Conservation (phyloP, 2,113 vertebrate species). For the Orthonyx spaldingii region DNA sequence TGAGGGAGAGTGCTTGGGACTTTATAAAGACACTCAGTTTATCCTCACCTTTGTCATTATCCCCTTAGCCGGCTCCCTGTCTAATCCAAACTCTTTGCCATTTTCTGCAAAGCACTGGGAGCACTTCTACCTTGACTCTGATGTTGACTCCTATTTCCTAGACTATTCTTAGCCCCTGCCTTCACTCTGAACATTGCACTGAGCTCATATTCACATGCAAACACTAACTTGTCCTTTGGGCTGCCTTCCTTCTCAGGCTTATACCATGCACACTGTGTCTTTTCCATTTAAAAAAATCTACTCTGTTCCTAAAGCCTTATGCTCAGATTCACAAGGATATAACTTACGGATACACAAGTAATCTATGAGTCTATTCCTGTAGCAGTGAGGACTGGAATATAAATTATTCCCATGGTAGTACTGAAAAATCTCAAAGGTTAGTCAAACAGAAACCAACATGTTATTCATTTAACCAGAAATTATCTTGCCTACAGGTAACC, state of each 20-base stretch:
- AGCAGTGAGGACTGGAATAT: background rate
- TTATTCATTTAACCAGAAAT: background rate
- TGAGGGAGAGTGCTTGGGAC: background rate
- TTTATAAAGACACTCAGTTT: background rate
- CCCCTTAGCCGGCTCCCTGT: background rate
- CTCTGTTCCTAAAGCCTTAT: background rate
- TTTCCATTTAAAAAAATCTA: background rate
- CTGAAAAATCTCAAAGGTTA: slow-evolving; percentile 21
- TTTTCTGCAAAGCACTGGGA: background rate
- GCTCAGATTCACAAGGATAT: background rate
- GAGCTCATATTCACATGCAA: background rate
- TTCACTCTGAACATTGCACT: background rate
- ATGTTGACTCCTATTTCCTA: background rate
- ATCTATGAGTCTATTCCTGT: background rate
- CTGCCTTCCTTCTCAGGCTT: background rate
- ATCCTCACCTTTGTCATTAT: background rate
- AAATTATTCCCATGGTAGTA: background rate
- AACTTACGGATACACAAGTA: background rate
- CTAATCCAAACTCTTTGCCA: background rate
- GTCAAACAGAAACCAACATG: background rate
- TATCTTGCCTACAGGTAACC: background rate
- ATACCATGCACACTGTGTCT: background rate
- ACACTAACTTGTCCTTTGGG: background rate
- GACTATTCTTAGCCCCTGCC: background rate
- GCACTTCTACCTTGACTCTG: background rate